Evolutionary conservation across 2,113 vertebrate species (phyloP).

Genomic region (Gila orcuttii): DNA sequence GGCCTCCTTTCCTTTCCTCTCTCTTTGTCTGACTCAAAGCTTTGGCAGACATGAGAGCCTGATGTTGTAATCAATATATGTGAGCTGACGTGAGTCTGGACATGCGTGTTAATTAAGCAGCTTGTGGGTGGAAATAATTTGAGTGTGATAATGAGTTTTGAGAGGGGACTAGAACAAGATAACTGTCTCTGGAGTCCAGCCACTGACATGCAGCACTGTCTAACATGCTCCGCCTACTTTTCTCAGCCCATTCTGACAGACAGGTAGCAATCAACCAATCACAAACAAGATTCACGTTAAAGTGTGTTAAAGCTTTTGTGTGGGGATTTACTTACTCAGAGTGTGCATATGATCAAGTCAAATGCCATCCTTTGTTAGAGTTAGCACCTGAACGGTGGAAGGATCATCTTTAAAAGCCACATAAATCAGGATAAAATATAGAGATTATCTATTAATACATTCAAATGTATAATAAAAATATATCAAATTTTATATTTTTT

Average conservation of each 20-base stretch:
- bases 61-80: slow-evolving; percentile 80
- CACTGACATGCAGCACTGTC: slow-evolving; percentile 10
- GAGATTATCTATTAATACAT: neutral
- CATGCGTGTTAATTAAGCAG: slow-evolving; percentile 79
- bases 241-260: slow-evolving; percentile 25
- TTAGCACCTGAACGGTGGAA: neutral
- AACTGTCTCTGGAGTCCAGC: slow-evolving; percentile 61
- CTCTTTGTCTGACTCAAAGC: slow-evolving; percentile 63
- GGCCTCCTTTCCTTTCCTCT: slow-evolving; percentile 50
- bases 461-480: neutral
- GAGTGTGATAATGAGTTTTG: slow-evolving; percentile 78
- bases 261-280: slow-evolving; percentile 25
- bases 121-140: slow-evolving; percentile 80
- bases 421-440: neutral
- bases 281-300: neutral
- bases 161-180: slow-evolving; percentile 67
- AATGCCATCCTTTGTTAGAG: neutral
- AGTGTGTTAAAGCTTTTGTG: neutral
- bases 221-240: slow-evolving; percentile 31
- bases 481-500: neutral
- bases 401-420: neutral
- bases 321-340: neutral
- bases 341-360: neutral
- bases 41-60: slow-evolving; percentile 58
- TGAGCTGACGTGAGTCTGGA: slow-evolving; percentile 72